These are phyloP conservation scores for Conus betulinus DNA, from an alignment of 1,140 invertebrate genomes.

Conservation along the genomic window DNA sequence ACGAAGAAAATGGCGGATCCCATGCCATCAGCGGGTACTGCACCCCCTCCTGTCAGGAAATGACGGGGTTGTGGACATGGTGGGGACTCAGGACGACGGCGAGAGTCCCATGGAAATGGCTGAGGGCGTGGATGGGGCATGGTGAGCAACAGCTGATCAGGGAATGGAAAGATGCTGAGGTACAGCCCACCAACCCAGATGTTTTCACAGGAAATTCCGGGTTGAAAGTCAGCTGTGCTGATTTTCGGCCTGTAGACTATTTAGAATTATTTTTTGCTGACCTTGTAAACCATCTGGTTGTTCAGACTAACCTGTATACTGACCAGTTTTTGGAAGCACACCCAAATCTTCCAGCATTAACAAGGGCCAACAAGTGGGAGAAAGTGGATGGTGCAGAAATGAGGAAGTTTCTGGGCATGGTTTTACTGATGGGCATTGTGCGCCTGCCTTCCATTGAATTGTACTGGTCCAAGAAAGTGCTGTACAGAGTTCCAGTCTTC, in stretches of 20 bases:
- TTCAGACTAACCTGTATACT: neutral
- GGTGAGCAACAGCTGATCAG: too few species aligned
- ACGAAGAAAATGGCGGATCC: too few species aligned
- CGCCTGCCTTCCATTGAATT: neutral
- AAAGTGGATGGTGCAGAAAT: neutral
- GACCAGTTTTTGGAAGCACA: neutral
- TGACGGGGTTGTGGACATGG: too few species aligned
- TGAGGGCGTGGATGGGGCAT: too few species aligned
- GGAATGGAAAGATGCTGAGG: neutral
- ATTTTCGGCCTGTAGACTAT: neutral
- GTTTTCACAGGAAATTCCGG: neutral
- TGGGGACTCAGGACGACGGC: too few species aligned
- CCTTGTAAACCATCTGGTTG: neutral
- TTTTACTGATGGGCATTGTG: slow-evolving; percentile 12
- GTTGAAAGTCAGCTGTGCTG: too few species aligned
- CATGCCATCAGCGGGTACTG: too few species aligned
- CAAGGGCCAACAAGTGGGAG: neutral
- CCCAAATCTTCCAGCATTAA: neutral
- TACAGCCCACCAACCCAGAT: neutral
- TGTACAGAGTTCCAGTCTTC: slow-evolving; percentile 10
- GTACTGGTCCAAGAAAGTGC: slow-evolving; percentile 3
- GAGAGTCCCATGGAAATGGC: too few species aligned
- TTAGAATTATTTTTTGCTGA: neutral
- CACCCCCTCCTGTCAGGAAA: too few species aligned
- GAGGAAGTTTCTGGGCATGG: neutral